Percentiles rank a stretch among this genome's conserved stretches.
These are phyloP conservation scores for Himalopsyche japonica DNA, from an alignment of 2,888 invertebrate species.

Conservation along the genomic window DNA sequence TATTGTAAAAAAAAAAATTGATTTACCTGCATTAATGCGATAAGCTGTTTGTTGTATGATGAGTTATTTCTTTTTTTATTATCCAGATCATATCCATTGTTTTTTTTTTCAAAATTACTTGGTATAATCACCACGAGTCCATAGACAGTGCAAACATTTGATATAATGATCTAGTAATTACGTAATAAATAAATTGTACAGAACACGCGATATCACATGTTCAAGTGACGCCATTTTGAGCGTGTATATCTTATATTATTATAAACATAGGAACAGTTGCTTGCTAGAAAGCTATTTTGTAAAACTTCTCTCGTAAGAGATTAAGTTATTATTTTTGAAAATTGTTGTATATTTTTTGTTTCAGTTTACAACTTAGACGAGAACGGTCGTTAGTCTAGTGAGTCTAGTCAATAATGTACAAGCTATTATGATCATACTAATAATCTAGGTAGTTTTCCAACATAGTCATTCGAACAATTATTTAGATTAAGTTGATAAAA, in stretches of 20 bases:
- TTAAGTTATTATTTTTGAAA: not conserved
- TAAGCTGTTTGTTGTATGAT: too few species aligned
- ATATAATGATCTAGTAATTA: not conserved
- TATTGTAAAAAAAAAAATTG: too few species aligned
- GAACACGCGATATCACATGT: slow-evolving; percentile 1
- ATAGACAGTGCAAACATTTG: slow-evolving; percentile 1
- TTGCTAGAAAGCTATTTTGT: not conserved
- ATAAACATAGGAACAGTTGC: not conserved
- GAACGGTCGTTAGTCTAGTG: not conserved
- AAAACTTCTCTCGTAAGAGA: not conserved
- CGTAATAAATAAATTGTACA: not conserved
- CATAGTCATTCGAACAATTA: too few species aligned
- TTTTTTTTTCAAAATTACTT: not conserved
- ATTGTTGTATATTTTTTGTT: not conserved
- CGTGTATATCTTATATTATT: not conserved
- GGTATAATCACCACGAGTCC: not conserved
- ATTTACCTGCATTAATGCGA: too few species aligned
- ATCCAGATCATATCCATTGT: not conserved
- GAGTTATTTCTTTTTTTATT: not conserved
- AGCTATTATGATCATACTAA: too few species aligned
- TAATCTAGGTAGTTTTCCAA: too few species aligned
- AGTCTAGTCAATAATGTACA: not conserved
- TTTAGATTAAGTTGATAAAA: too few species aligned
- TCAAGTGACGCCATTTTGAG: not conserved
- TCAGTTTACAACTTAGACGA: not conserved